Percentiles rank a stretch among this genome's conserved stretches.
Evolutionary conservation across 2,797 vertebrate species (phyloP).

Genomic region (Sylvia borin): DNA sequence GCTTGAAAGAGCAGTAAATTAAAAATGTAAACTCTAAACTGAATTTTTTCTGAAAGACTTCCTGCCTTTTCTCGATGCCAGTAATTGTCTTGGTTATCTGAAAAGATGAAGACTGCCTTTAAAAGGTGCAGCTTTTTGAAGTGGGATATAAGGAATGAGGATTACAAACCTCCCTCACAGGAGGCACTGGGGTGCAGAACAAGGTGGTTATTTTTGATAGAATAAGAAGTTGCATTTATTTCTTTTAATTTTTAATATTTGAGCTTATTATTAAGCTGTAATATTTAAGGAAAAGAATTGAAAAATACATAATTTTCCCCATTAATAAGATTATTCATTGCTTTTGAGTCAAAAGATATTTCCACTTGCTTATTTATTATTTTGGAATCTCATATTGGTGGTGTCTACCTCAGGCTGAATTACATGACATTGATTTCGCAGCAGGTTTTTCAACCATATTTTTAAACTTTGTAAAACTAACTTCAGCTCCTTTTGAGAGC

Average conservation of each 20-base stretch:
- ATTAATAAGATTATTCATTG: neutral
- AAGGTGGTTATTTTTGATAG: neutral
- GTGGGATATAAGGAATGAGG: neutral
- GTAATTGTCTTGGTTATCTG: neutral
- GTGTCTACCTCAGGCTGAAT: neutral
- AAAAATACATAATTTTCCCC: neutral
- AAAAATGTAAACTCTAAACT: neutral
- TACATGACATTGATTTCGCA: neutral
- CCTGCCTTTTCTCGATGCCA: neutral
- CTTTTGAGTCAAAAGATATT: neutral
- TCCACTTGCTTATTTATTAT: neutral
- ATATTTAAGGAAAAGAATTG: neutral
- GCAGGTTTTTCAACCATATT: neutral
- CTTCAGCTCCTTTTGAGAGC: neutral
- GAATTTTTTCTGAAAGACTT: neutral
- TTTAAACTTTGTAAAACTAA: neutral
- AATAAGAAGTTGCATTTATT: neutral
- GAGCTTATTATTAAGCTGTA: neutral
- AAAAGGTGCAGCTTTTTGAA: conserved; percentile 1
- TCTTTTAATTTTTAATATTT: neutral
- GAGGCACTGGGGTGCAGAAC: neutral
- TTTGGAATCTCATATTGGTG: neutral
- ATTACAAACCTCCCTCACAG: neutral
- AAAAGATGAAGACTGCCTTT: neutral
- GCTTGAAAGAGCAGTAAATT: neutral